Conservation (phyloP, 1,140 invertebrate species). For the Nylanderia fulva region DNA sequence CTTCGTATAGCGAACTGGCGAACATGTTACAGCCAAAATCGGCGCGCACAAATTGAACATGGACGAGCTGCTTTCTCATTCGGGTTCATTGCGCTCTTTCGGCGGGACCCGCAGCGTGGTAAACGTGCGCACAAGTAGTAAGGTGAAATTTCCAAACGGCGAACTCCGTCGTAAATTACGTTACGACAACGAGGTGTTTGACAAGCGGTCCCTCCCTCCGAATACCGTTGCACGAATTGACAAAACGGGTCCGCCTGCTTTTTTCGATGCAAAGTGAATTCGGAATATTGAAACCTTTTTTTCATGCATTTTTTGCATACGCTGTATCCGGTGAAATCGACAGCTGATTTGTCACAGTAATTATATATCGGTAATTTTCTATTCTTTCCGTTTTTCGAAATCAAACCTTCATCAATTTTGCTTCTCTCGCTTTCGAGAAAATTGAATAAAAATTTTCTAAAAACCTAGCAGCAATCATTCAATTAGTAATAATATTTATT, state of each 20-base stretch:
- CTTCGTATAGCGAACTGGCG: background rate
- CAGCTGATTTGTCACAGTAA: background rate
- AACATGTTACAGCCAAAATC: constrained; percentile 57
- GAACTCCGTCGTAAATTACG: constrained; percentile 71
- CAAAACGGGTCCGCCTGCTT: background rate
- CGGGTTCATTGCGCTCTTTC: constrained; percentile 67
- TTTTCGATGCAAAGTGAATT: constrained; percentile 4
- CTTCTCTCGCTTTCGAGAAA: background rate
- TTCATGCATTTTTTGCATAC: background rate
- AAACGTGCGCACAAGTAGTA: constrained; percentile 58
- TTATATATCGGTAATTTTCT: background rate
- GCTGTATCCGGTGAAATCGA: background rate
- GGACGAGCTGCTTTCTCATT: constrained; percentile 68
- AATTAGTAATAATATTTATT: background rate
- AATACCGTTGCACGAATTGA: background rate
- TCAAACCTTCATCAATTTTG: background rate
- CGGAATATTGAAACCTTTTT: constrained; percentile 10
- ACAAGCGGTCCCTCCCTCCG: constrained; percentile 48
- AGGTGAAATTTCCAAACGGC: constrained; percentile 71
- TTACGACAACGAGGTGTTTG: constrained; percentile 57
- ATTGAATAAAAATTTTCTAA: background rate
- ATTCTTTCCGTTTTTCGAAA: background rate
- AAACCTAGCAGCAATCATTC: background rate
- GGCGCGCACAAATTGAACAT: constrained; percentile 13
- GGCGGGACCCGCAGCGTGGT: constrained; percentile 55